Conservation (phyloP, 2,888 invertebrate species). For the Cinara cedri region DNA sequence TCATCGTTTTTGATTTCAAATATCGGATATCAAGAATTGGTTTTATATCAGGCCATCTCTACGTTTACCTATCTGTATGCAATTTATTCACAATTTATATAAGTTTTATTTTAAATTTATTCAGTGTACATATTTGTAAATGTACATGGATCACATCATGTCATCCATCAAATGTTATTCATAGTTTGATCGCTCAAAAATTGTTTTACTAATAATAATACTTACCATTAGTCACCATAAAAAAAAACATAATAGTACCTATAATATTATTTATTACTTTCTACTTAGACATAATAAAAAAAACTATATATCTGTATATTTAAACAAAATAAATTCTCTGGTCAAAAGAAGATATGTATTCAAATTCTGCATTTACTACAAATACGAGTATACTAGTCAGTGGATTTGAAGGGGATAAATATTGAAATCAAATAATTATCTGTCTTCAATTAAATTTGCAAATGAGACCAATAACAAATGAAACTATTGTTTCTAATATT, state of each 20-base stretch:
- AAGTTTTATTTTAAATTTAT: background rate
- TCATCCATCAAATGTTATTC: background rate
- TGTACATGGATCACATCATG: background rate
- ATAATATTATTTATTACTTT: background rate
- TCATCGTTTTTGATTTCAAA: too few relatives aligned
- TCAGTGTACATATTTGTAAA: background rate
- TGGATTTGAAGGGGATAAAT: background rate
- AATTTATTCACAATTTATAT: background rate
- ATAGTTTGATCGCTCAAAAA: background rate
- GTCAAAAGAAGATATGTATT: background rate
- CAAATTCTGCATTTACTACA: background rate
- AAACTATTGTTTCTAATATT: background rate
- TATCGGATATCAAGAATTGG: too few relatives aligned
- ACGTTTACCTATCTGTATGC: too few relatives aligned
- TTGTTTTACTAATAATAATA: background rate
- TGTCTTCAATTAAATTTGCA: background rate
- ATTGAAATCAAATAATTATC: background rate
- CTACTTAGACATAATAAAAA: background rate
- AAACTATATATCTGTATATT: background rate
- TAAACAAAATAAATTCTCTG: background rate
- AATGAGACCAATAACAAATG: background rate
- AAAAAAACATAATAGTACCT: background rate
- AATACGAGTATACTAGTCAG: background rate
- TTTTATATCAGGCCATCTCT: too few relatives aligned
- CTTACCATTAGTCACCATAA: background rate